These are phyloP conservation scores for Masnerella sp. DNA, from an alignment of 2,888 invertebrate genomes.

Conservation along the genomic window DNA sequence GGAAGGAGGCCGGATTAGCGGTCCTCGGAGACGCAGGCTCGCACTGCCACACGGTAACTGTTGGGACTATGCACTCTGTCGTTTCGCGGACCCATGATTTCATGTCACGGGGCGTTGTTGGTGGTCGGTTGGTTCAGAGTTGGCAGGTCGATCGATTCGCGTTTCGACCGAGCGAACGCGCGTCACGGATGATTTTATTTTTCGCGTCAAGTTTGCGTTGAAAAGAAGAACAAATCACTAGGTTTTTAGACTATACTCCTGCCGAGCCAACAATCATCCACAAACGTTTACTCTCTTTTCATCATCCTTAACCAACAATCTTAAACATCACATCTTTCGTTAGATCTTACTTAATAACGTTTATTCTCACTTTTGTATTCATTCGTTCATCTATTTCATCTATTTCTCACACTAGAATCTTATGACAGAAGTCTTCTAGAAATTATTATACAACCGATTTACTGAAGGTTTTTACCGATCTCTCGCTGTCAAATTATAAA, in stretches of 20 bases:
- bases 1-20: slow-evolving; percentile 77
- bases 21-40: slow-evolving; percentile 78
- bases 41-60: slow-evolving; percentile 77
- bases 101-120: slow-evolving; percentile 65
- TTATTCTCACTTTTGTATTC: too few species aligned
- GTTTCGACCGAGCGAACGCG: slow-evolving; percentile 75
- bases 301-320: neutral
- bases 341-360: too few species aligned
- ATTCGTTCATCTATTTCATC: too few species aligned
- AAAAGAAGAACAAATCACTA: slow-evolving; percentile 54
- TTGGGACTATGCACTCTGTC: slow-evolving; percentile 77
- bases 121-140: slow-evolving; percentile 65
- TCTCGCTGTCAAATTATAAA: too few species aligned
- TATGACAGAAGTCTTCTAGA: too few species aligned
- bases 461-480: too few species aligned
- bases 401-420: too few species aligned
- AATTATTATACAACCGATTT: too few species aligned
- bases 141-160: slow-evolving; percentile 65
- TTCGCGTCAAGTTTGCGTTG: slow-evolving; percentile 52
- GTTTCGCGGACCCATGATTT: slow-evolving; percentile 60
- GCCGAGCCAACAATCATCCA: slow-evolving; percentile 38
- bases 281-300: neutral
- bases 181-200: slow-evolving; percentile 50
- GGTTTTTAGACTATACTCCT: slow-evolving; percentile 33
- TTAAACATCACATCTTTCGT: neutral